phyloP scores from a whole-genome alignment of 2,113 vertebrate species.

The Lynx canadensis region DNA sequence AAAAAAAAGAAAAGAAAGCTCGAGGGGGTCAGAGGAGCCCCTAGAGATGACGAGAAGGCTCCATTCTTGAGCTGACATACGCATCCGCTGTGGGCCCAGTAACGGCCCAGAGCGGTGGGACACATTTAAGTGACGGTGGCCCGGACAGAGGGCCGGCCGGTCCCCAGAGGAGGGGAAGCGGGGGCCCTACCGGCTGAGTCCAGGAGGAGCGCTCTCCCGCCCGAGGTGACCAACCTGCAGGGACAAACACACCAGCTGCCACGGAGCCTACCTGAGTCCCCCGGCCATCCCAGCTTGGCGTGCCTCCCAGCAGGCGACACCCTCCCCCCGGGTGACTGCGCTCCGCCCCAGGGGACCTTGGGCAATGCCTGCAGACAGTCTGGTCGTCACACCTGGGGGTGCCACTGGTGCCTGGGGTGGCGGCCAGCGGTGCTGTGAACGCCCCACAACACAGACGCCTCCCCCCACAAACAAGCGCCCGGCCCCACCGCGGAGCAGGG shows the following conservation, averaged over 20 bases:
- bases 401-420: too few species aligned
- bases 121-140: fast-evolving
- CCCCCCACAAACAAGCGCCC: too few species aligned
- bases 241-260: fast-evolving
- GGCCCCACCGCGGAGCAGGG: fast-evolving
- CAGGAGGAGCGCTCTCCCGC: fast-evolving
- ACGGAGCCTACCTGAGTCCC: not conserved
- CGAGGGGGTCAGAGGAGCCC: not conserved
- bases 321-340: fast-evolving
- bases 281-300: fast-evolving
- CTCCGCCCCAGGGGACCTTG: too few species aligned
- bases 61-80: not conserved
- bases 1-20: too few species aligned
- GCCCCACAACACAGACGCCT: fast-evolving
- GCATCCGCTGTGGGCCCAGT: too few species aligned
- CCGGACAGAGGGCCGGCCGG: not conserved
- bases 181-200: not conserved
- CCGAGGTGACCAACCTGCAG: fast-evolving
- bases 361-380: fast-evolving
- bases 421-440: not conserved
- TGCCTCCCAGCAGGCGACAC: fast-evolving
- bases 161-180: not conserved
- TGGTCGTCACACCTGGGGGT: not conserved
- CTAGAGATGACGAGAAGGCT: not conserved
- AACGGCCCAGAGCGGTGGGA: not conserved